Conservation (phyloP, 2,113 vertebrate genomes). For the Upupa epops region DNA sequence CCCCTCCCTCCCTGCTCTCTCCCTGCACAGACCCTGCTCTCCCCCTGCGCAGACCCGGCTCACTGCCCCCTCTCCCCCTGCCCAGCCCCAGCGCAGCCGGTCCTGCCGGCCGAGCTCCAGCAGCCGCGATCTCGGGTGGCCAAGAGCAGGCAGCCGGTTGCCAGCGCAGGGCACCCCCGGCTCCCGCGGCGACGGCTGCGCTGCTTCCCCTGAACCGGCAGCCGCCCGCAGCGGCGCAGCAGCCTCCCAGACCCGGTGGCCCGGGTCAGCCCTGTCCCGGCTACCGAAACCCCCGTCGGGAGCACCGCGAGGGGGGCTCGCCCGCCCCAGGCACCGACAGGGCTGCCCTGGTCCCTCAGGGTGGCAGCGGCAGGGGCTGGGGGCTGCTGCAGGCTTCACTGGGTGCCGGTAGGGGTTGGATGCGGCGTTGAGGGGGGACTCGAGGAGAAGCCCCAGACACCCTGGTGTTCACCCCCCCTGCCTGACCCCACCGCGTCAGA, state of each 20-base stretch:
- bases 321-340: not conserved
- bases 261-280: not conserved
- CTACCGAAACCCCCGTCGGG: not conserved
- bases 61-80: too few relatives aligned
- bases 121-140: not conserved
- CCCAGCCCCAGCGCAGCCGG: too few relatives aligned
- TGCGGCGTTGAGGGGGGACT: not conserved
- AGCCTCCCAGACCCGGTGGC: too few relatives aligned
- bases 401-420: not conserved
- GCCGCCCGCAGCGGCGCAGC: too few relatives aligned
- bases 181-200: too few relatives aligned
- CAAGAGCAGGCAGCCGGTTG: not conserved
- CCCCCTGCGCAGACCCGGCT: not conserved
- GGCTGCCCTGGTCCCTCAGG: too few relatives aligned
- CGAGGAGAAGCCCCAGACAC: not conserved
- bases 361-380: fast-evolving
- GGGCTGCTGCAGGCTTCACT: not conserved
- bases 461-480: not conserved
- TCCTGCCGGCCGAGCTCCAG: too few relatives aligned
- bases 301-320: not conserved
- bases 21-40: not conserved
- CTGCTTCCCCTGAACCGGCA: too few relatives aligned
- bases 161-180: too few relatives aligned
- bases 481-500: not conserved
- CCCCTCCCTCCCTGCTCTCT: not conserved